Percentiles rank a stretch among this genome's conserved stretches.
Evolutionary conservation across 2,113 vertebrate genomes (phyloP).

Genomic region (Psittacula cyanocephala): DNA sequence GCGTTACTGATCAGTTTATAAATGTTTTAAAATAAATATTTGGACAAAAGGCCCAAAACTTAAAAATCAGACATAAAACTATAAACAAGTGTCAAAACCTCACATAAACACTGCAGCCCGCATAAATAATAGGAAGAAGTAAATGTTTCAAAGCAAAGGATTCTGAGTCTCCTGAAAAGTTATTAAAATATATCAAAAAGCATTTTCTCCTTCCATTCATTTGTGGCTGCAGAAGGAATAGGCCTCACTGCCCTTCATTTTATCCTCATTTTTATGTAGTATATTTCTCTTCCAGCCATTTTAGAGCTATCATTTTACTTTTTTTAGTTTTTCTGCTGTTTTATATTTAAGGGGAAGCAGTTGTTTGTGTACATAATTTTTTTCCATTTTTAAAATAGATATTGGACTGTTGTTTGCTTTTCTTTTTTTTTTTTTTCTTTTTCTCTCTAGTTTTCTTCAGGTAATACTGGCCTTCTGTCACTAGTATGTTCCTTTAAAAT

Average conservation of each 20-base stretch:
- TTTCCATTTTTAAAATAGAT: background rate
- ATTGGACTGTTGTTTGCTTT: background rate
- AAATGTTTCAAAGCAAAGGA: background rate
- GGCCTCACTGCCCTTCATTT: background rate
- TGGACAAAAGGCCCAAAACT: background rate
- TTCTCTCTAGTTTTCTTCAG: background rate
- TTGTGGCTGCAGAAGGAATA: background rate
- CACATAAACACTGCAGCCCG: background rate
- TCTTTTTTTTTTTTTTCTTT: background rate
- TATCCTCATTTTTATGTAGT: background rate
- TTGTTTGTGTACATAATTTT: background rate
- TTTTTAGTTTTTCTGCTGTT: background rate
- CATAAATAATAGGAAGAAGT: background rate
- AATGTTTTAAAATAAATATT: conserved; percentile 25
- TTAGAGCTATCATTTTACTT: background rate
- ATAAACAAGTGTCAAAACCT: background rate
- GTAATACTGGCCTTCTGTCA: background rate
- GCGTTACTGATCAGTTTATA: background rate
- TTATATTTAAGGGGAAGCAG: background rate
- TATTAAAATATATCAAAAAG: background rate
- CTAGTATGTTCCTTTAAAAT: background rate
- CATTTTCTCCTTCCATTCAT: background rate
- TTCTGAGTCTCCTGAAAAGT: background rate
- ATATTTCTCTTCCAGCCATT: background rate
- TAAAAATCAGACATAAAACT: background rate